These are phyloP conservation scores for Tachypleus tridentatus DNA, from an alignment of 1,140 invertebrate species.

Conservation along the genomic window DNA sequence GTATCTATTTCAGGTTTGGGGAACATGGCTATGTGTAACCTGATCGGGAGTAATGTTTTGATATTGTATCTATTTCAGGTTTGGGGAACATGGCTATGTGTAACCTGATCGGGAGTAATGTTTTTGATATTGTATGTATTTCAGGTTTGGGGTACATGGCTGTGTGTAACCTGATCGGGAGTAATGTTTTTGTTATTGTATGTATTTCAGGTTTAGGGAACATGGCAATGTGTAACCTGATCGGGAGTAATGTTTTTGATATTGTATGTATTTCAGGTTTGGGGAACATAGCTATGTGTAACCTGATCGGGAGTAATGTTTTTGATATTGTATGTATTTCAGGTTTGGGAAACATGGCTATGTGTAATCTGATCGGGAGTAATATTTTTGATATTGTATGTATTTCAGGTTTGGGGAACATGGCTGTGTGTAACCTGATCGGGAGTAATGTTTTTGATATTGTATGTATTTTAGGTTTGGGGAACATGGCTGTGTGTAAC, in stretches of 20 bases:
- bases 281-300: too few relatives aligned
- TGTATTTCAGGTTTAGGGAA: constrained; percentile 28
- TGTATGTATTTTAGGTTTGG: neutral
- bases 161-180: too few relatives aligned
- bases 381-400: neutral
- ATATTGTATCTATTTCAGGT: constrained; percentile 44
- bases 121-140: too few relatives aligned
- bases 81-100: too few relatives aligned
- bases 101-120: too few relatives aligned
- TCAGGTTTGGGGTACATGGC: too few relatives aligned
- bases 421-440: constrained; percentile 70
- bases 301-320: too few relatives aligned
- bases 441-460: constrained; percentile 76
- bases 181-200: neutral
- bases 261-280: constrained; percentile 38
- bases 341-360: too few relatives aligned
- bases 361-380: too few relatives aligned
- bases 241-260: constrained; percentile 72
- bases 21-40: constrained; percentile 68
- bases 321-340: too few relatives aligned
- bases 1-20: constrained; percentile 25
- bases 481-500: too few relatives aligned
- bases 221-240: constrained; percentile 70
- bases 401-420: constrained; percentile 35
- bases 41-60: constrained; percentile 68